Percentiles rank a stretch among this genome's conserved stretches.
Evolutionary conservation across 2,113 vertebrate species (phyloP).

Genomic region (Halichoerus grypus): DNA sequence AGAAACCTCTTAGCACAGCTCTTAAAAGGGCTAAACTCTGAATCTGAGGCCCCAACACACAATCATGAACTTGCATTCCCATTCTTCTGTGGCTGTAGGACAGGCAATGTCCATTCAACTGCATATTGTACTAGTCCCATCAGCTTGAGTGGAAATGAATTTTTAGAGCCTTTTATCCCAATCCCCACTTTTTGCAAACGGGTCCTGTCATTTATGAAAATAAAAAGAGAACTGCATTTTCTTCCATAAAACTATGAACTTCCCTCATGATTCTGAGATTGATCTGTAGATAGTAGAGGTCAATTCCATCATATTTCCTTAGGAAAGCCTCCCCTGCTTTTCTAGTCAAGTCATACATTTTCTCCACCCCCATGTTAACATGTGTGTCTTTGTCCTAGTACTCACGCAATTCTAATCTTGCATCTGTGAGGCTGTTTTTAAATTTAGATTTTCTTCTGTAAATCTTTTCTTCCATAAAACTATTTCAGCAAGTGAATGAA

Average conservation of each 20-base stretch:
- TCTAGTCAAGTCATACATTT: not conserved
- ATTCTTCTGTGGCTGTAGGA: not conserved
- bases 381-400: not conserved
- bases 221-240: not conserved
- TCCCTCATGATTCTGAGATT: not conserved
- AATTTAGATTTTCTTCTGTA: not conserved
- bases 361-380: not conserved
- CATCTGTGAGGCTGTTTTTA: not conserved
- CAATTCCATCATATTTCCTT: not conserved
- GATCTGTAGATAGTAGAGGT: not conserved
- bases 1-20: slow-evolving; percentile 28
- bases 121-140: not conserved
- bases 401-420: not conserved
- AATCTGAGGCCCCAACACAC: not conserved
- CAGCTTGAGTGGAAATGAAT: not conserved
- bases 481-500: slow-evolving; percentile 47
- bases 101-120: slow-evolving; percentile 31
- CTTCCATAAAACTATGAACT: not conserved
- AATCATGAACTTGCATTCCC: not conserved
- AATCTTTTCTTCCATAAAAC: slow-evolving; percentile 15
- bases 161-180: not conserved
- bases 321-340: not conserved
- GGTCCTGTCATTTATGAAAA: slow-evolving; percentile 28
- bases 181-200: not conserved
- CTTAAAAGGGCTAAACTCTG: not conserved